phyloP scores from a whole-genome alignment of 2,888 invertebrate genomes.

The Thelaira solivaga region DNA sequence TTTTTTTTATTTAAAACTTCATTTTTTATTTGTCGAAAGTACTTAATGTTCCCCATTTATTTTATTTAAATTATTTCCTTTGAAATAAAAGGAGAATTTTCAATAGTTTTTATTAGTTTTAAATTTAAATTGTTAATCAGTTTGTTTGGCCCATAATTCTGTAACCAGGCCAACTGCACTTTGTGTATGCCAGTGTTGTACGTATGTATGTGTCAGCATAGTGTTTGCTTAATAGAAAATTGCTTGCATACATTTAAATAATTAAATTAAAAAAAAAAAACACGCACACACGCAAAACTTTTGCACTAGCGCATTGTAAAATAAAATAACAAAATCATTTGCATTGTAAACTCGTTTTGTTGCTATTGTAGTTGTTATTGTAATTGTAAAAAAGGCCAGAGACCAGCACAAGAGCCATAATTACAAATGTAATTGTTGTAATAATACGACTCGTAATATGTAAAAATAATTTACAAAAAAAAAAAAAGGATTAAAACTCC shows the following conservation, averaged over 20 bases:
- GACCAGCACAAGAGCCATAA: conserved; percentile 2
- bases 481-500: conserved; percentile 10
- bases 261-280: background rate
- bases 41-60: background rate
- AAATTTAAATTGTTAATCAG: background rate
- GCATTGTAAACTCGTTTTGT: background rate
- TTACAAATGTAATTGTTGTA: conserved; percentile 17
- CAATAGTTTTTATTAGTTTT: background rate
- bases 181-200: background rate
- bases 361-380: background rate
- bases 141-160: conserved; percentile 36
- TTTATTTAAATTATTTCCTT: background rate
- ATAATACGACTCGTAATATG: conserved; percentile 14
- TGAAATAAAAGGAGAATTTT: background rate
- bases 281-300: background rate
- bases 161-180: conserved; percentile 35
- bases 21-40: no score
- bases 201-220: background rate
- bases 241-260: background rate
- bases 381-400: background rate
- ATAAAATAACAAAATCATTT: background rate
- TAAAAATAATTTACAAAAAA: conserved; percentile 19
- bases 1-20: no score
- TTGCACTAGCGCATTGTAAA: background rate
- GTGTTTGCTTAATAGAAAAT: no score